phyloP scores from a whole-genome alignment of 35 echinoderm and acorn worm species.

The Heliocidaris tuberculata region DNA sequence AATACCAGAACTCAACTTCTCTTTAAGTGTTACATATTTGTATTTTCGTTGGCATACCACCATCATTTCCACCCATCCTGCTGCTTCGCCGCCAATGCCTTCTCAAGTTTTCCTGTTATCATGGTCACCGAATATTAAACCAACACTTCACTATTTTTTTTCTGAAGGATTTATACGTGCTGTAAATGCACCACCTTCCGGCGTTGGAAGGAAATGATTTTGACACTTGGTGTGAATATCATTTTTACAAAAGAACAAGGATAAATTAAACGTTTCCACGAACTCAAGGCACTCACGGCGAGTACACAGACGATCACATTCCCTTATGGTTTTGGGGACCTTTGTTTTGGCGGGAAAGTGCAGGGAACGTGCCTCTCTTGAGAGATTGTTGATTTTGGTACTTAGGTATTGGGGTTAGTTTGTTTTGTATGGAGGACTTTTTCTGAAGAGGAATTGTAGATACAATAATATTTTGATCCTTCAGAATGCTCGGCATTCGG shows the following conservation, averaged over 20 bases:
- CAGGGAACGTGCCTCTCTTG: background rate
- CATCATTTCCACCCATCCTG: background rate
- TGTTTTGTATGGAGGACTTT: background rate
- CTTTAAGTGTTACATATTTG: background rate
- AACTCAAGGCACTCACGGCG: background rate
- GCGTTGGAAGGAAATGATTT: conserved; percentile 17
- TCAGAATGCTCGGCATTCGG: background rate
- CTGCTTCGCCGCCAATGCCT: too few species aligned
- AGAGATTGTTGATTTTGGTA: background rate
- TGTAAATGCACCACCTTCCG: background rate
- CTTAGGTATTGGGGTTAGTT: background rate
- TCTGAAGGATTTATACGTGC: background rate
- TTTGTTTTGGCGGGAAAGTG: conserved; percentile 8
- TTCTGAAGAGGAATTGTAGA: background rate
- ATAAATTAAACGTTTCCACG: background rate
- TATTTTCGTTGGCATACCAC: background rate
- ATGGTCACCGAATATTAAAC: background rate
- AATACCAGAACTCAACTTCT: too few species aligned
- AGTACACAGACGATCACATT: background rate
- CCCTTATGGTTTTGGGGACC: background rate
- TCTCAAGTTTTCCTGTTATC: background rate
- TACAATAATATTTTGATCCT: background rate
- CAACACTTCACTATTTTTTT: background rate
- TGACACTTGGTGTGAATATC: background rate
- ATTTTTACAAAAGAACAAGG: background rate